phyloP scores from a whole-genome alignment of 2,113 vertebrate genomes.

The Eulacestoma nigropectus region DNA sequence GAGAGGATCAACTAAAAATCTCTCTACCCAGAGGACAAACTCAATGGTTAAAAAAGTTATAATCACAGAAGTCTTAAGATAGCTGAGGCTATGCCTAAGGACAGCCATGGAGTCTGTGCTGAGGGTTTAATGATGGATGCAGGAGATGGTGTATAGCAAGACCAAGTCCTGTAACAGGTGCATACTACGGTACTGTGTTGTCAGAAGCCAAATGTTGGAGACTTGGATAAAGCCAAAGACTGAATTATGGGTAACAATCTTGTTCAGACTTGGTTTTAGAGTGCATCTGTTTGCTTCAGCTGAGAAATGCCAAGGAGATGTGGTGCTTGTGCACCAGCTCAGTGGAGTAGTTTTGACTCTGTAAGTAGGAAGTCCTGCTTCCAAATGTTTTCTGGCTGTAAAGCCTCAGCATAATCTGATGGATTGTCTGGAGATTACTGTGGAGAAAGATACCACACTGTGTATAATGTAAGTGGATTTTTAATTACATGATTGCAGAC shows the following conservation, averaged over 20 bases:
- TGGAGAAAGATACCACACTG: neutral
- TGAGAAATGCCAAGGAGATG: neutral
- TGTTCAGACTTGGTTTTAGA: neutral
- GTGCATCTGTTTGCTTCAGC: neutral
- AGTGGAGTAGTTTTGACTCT: neutral
- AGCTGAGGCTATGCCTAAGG: neutral
- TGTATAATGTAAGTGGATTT: neutral
- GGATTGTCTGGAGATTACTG: neutral
- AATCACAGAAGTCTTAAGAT: neutral
- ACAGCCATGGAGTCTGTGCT: neutral
- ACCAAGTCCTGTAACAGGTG: neutral
- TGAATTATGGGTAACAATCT: neutral
- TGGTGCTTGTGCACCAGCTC: neutral
- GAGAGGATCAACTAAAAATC: neutral
- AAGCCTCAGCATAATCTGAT: neutral
- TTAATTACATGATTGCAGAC: neutral
- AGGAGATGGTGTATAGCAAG: neutral
- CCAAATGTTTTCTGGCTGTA: neutral
- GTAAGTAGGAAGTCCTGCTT: neutral
- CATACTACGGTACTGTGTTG: neutral
- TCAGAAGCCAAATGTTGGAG: neutral
- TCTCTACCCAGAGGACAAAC: neutral
- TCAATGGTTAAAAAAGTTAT: neutral
- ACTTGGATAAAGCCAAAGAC: neutral
- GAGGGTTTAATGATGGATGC: neutral